Base-by-base conservation (phyloP, 2,888 invertebrate genomes). In the Notodonta dromedarius region DNA sequence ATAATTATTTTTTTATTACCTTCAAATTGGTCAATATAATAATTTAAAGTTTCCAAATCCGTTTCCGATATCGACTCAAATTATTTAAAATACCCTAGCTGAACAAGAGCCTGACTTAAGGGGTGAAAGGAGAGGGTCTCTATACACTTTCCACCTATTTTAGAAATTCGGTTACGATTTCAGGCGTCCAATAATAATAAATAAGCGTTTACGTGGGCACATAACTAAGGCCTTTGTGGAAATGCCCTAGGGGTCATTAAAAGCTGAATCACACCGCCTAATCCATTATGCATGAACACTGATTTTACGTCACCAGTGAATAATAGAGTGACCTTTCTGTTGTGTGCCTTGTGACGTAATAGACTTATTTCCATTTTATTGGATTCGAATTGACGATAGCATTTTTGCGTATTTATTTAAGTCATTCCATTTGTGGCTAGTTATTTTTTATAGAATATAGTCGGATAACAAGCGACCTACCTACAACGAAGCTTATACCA, bases 321-420 rank as follows among this genome's bases (percentile, higher is more conserved):
- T 83, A 84, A 85, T 84, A 73, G 70, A 76, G 66, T 80, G 80
- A 84, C 85, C 82, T 88, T 88, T 80, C 65, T 59, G 48, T 77
- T 73, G 66, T 60, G 65, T 71, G 71, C 61, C 14, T 52, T 40
- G 54, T 78, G 77, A 81, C 78, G 79, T 70, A 65, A 69, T 16
- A 16, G 65, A 59, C 48, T 58, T 44, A 58, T 65, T 62, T 61
- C 56, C 46, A 64, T 65, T 65, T 69, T 39, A 67, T 52, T 58
- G 53, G 24, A 40, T 60, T 67, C 50, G 9, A 16, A 50, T 58
- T 12, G 42, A 56, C 56, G 57, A 24, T 60, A 56, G 51, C 50
- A 42, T 57, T 56, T 73, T 60, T 61, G 51, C 13, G 14, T 61
- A 24, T 59, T 69, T 67, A 60, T 46, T 51, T 51, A 7, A 0